Base-by-base conservation (phyloP, 2,113 vertebrate species). In the Oncorhynchus masou region DNA sequence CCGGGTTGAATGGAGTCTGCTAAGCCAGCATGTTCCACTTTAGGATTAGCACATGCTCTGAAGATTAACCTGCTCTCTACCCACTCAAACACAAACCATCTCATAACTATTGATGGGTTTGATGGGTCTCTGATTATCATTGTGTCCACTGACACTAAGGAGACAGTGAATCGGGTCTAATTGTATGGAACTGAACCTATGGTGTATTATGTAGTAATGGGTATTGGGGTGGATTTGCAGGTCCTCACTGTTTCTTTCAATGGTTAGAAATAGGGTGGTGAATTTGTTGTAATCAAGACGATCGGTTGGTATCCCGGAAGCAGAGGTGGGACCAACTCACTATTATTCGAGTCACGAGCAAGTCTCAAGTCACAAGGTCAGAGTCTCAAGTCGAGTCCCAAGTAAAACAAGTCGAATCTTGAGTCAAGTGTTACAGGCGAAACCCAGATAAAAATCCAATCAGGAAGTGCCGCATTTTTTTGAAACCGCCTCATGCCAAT, bases 101-200 rank as follows among this genome's bases (percentile, higher is more conserved):
- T 68, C 1, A 20, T 67, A 13, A 62, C 62, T 64, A 77, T 45
- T 45, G 8, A 45, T 45, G 39, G 19, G 54, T 75, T 22, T 25
- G 73, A 69, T 59, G 22, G 64, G 29, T 65, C 25, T 51, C 39
- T 59, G 31, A 62, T 48, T 64, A 62, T 70, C 66, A 77, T 62
- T 24, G n/a, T 34, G 22, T 15, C 59, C 48, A 5, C 49, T 73
- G 64, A 70, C 65, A 19, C 79, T 66, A 77, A 71, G 68, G 67
- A 24, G 77, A 62, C n/a, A 75, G 48, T 65, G 73, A 54, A 54
- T 54, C 68, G 75, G 70, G 73, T 29, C 65, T 70, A 25, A 76
- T 54, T 65, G 39, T n/a, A 8, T 25, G 59, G 13, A 39, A 73
- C 4, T 54, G 59, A 22, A 62, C 19, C 59, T 8, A 19, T 54